phyloP scores from a whole-genome alignment of 2,113 vertebrate species.

The Ranitomeya imitator region DNA sequence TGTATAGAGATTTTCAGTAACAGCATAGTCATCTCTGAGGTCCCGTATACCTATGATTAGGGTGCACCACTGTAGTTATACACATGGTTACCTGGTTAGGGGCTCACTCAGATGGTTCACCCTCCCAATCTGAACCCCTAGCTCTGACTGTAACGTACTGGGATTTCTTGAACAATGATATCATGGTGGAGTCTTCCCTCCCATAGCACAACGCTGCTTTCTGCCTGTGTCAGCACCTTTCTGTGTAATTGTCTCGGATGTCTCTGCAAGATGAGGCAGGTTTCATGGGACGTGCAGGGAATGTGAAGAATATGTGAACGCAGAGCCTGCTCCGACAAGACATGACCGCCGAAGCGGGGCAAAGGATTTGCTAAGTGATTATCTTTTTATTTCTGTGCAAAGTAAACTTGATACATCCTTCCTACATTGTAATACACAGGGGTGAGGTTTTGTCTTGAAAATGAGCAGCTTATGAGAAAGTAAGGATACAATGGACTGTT shows the following conservation, averaged over 20 bases:
- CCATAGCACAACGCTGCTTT: constrained; percentile 20
- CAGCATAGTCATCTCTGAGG: too few species aligned
- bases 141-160: not conserved
- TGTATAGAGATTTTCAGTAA: too few species aligned
- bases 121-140: too few species aligned
- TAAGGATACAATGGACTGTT: not conserved
- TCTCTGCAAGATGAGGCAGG: constrained; percentile 41
- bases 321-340: constrained; percentile 39
- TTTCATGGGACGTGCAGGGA: constrained; percentile 10
- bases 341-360: not conserved
- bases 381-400: constrained; percentile 11
- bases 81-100: too few species aligned
- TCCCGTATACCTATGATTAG: too few species aligned
- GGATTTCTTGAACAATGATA: not conserved
- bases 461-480: not conserved
- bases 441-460: not conserved
- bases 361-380: not conserved
- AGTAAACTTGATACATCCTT: constrained; percentile 1
- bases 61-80: too few species aligned
- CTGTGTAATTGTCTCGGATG: constrained; percentile 15
- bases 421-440: not conserved
- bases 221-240: constrained; percentile 47
- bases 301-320: constrained; percentile 28
- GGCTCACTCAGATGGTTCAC: too few species aligned
- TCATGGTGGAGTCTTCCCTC: constrained; percentile 16